These are phyloP conservation scores for Corydoras sp. DNA, from an alignment of 2,113 vertebrate genomes.

Conservation along the genomic window DNA sequence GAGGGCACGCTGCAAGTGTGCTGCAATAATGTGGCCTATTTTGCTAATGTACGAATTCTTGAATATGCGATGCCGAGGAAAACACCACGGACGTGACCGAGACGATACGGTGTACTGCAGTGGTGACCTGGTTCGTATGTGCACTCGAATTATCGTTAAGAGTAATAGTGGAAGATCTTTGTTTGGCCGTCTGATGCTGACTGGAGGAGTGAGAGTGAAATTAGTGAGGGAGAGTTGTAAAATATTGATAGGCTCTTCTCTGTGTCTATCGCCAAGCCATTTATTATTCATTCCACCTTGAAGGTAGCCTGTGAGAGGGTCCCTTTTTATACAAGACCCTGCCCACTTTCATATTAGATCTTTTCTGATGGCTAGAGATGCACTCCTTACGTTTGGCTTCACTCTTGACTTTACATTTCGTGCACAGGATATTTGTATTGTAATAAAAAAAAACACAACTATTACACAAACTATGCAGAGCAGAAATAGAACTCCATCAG, in stretches of 20 bases:
- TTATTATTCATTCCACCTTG: conserved; percentile 91
- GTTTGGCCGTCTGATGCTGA: conserved; percentile 48
- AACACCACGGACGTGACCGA: neutral
- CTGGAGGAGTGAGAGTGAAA: conserved; percentile 54
- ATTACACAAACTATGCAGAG: neutral
- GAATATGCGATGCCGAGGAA: neutral
- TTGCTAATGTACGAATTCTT: no score
- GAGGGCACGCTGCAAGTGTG: no score
- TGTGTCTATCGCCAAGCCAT: conserved; percentile 75
- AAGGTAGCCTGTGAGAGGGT: conserved; percentile 77
- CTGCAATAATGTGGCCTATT: no score
- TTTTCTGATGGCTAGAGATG: conserved; percentile 45
- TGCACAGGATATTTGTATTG: conserved; percentile 27
- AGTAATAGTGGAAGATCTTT: conserved; percentile 48
- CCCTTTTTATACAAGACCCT: conserved; percentile 62
- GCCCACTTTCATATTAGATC: conserved; percentile 60
- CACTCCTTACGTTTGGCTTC: conserved; percentile 51
- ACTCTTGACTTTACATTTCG: conserved; percentile 37
- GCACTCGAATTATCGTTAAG: conserved; percentile 25
- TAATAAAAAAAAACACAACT: conserved; percentile 17
- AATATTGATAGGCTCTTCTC: conserved; percentile 89
- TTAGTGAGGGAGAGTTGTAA: conserved; percentile 60
- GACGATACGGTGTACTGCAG: neutral
- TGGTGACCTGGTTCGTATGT: neutral
- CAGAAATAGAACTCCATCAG: neutral